These are phyloP conservation scores for Macropodus opercularis DNA, from an alignment of 2,797 vertebrate species.

Conservation along the genomic window DNA sequence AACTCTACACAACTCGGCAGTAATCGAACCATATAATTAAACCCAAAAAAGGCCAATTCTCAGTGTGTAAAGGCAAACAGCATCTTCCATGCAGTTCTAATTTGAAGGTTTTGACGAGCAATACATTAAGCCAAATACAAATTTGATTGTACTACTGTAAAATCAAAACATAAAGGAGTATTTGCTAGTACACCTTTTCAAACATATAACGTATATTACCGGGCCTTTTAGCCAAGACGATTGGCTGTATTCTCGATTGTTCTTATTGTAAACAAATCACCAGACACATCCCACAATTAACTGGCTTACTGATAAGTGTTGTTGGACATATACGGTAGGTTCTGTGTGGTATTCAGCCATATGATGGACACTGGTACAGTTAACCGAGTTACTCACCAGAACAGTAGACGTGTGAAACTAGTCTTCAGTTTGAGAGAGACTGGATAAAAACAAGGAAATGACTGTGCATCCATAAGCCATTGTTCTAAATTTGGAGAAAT, in stretches of 20 bases:
- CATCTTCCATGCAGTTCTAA: not conserved
- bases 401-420: too few species aligned
- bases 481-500: not conserved
- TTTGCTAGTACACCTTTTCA: not conserved
- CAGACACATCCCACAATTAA: not conserved
- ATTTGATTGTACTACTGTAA: not conserved
- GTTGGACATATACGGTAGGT: too few species aligned
- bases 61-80: not conserved
- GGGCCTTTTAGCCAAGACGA: not conserved
- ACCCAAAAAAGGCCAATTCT: not conserved
- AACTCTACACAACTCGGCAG: conserved; percentile 47
- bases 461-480: not conserved
- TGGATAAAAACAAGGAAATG: too few species aligned
- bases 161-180: not conserved
- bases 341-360: not conserved
- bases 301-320: too few species aligned
- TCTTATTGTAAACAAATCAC: not conserved
- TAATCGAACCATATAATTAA: not conserved
- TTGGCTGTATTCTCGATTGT: not conserved
- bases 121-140: not conserved
- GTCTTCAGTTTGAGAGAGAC: too few species aligned
- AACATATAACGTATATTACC: not conserved
- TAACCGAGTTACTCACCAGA: too few species aligned
- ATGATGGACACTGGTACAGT: too few species aligned
- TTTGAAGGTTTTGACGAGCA: not conserved